phyloP scores from a whole-genome alignment of 2,797 vertebrate species.

The Myotis findleyi region DNA sequence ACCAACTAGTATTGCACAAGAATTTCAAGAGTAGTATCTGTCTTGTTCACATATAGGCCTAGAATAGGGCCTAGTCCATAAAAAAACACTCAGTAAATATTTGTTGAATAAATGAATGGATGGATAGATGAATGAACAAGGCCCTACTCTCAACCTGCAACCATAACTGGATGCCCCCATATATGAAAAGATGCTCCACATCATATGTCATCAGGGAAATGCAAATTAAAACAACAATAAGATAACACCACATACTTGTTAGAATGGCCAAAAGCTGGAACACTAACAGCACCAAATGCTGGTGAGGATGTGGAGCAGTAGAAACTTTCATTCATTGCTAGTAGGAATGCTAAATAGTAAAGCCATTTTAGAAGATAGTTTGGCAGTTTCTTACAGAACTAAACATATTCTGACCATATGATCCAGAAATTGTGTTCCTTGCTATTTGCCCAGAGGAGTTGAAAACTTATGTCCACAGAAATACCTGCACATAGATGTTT shows the following conservation, averaged over 20 bases:
- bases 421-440: not conserved
- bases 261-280: not conserved
- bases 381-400: not conserved
- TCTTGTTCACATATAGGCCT: slow-evolving; percentile 41
- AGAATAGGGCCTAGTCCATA: not conserved
- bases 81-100: slow-evolving; percentile 49
- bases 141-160: not conserved
- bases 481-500: not conserved
- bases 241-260: not conserved
- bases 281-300: not conserved
- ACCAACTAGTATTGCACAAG: slow-evolving; percentile 36
- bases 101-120: slow-evolving; percentile 11
- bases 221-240: slow-evolving; percentile 14
- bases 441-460: not conserved
- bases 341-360: not conserved
- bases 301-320: not conserved
- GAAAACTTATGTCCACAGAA: not conserved
- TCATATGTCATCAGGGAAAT: not conserved
- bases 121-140: slow-evolving; percentile 19
- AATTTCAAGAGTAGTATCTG: slow-evolving; percentile 26
- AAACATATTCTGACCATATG: not conserved
- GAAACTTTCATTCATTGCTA: not conserved
- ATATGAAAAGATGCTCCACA: not conserved
- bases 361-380: not conserved
- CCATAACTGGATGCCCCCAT: not conserved